Conservation (phyloP, 2,113 vertebrate genomes). For the Prietella phreatophila region DNA sequence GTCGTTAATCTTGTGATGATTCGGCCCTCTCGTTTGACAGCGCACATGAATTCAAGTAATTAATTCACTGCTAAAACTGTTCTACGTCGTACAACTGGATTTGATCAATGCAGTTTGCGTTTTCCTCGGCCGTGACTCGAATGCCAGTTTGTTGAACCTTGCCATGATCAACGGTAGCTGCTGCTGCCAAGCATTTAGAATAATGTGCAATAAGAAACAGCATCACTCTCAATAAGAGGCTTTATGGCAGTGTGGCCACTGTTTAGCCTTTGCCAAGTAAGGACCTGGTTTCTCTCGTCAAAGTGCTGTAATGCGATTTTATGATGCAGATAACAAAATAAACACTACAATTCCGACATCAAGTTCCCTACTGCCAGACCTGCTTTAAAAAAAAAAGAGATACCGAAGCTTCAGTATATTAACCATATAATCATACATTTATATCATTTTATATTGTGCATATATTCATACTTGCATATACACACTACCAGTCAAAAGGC, state of each 20-base stretch:
- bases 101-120: background rate
- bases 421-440: background rate
- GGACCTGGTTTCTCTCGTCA: slow-evolving; percentile 36
- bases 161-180: slow-evolving; percentile 54
- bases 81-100: background rate
- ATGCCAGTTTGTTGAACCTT: slow-evolving; percentile 48
- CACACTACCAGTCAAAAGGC: too few species aligned
- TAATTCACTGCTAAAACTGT: background rate
- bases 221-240: slow-evolving; percentile 69
- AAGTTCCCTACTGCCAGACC: background rate
- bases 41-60: background rate
- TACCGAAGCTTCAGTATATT: background rate
- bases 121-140: slow-evolving; percentile 48
- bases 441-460: too few species aligned
- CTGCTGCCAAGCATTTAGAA: slow-evolving; percentile 66
- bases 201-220: slow-evolving; percentile 64
- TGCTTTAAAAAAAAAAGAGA: background rate
- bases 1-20: background rate
- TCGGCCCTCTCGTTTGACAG: background rate
- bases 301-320: slow-evolving; percentile 36
- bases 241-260: slow-evolving; percentile 20
- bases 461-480: too few species aligned
- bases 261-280: slow-evolving; percentile 33
- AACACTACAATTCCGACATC: background rate
- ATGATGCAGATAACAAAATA: slow-evolving; percentile 30